phyloP scores from a whole-genome alignment of 2,113 vertebrate species.

The Silurus asotus region DNA sequence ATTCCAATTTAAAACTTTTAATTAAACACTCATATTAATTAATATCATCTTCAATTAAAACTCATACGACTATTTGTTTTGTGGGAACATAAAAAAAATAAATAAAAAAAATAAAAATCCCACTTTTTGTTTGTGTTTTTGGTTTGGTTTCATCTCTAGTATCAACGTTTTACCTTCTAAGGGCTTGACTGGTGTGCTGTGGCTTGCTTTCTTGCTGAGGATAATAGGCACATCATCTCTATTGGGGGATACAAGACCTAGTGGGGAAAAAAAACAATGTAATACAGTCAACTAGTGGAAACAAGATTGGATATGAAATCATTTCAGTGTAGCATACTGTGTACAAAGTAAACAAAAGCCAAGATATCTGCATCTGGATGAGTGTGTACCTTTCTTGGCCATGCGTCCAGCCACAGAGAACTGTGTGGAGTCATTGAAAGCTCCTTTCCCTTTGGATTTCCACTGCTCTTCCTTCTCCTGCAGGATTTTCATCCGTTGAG shows the following conservation, averaged over 20 bases:
- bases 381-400: conserved; percentile 71
- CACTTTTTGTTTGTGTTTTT: not conserved
- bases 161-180: conserved; percentile 65
- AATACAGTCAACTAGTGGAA: not conserved
- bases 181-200: conserved; percentile 71
- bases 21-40: not conserved
- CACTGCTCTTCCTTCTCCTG: conserved; percentile 76
- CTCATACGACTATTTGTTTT: not conserved
- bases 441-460: conserved; percentile 75
- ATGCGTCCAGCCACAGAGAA: conserved; percentile 79
- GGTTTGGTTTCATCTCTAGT: not conserved
- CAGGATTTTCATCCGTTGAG: conserved; percentile 74
- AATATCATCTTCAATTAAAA: not conserved
- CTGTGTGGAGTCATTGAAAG: conserved; percentile 76
- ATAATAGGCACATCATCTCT: conserved; percentile 65
- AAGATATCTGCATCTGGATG: not conserved
- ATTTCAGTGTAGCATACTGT: not conserved
- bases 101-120: not conserved
- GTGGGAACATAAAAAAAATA: not conserved
- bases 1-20: not conserved
- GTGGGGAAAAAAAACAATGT: conserved; percentile 40
- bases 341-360: not conserved
- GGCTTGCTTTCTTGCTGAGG: conserved; percentile 63
- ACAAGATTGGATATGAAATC: not conserved
- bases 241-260: conserved; percentile 70